Evolutionary conservation across 1,140 invertebrate species (phyloP).

Genomic region (Procambarus clarkii): DNA sequence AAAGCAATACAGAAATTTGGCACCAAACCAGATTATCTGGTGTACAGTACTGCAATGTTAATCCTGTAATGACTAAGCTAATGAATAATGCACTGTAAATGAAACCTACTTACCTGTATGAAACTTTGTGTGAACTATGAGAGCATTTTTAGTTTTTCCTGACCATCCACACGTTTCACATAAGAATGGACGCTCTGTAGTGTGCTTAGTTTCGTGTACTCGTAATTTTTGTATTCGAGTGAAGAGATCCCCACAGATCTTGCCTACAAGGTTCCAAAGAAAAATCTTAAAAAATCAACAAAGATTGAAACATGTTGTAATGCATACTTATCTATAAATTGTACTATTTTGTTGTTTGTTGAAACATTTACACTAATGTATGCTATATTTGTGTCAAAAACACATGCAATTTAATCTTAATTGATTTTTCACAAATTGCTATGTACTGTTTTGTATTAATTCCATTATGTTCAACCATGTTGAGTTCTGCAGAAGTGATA

Average conservation of each 20-base stretch:
- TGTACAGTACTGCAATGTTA: background rate
- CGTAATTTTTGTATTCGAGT: conserved; percentile 23
- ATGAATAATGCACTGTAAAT: background rate
- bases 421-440: too few relatives aligned
- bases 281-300: background rate
- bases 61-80: background rate
- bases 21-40: too few relatives aligned
- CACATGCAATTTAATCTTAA: too few relatives aligned
- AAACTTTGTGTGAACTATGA: conserved; percentile 53
- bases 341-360: too few relatives aligned
- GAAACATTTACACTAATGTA: too few relatives aligned
- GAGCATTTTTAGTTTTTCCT: conserved; percentile 61
- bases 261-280: conserved; percentile 34
- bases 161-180: conserved; percentile 66
- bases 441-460: too few relatives aligned
- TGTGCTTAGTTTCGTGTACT: conserved; percentile 56
- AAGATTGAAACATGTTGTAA: background rate
- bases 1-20: too few relatives aligned
- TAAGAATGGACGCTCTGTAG: conserved; percentile 51
- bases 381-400: too few relatives aligned
- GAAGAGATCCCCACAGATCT: conserved; percentile 52
- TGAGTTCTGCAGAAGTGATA: too few relatives aligned
- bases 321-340: too few relatives aligned
- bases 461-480: too few relatives aligned
- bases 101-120: conserved; percentile 43